Evolutionary conservation across 2,888 invertebrate species (phyloP).

Genomic region (Brachypalpus laphriformis): DNA sequence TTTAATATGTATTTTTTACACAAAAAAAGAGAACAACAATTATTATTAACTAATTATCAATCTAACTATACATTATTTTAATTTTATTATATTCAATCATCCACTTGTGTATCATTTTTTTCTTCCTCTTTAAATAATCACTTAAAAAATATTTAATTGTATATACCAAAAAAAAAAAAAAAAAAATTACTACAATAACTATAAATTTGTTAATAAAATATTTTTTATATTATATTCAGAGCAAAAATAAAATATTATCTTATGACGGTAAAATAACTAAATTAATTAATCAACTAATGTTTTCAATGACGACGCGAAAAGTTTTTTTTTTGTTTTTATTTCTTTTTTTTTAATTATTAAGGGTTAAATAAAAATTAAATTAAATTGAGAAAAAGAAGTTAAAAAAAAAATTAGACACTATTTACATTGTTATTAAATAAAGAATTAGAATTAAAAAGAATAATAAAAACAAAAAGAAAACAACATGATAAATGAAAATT

Average conservation of each 20-base stretch:
- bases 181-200: constrained; percentile 70
- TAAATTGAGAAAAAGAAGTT: constrained; percentile 79
- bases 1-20: constrained; percentile 74
- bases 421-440: constrained; percentile 77
- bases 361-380: constrained; percentile 63
- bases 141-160: constrained; percentile 67
- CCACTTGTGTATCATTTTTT: constrained; percentile 57
- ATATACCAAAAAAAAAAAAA: constrained; percentile 73
- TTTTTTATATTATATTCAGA: constrained; percentile 72
- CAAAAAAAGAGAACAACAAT: constrained; percentile 75
- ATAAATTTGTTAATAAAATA: constrained; percentile 74
- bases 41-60: constrained; percentile 74
- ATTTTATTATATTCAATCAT: constrained; percentile 59
- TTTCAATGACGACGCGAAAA: constrained; percentile 58
- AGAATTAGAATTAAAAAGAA: constrained; percentile 20
- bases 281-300: constrained; percentile 58
- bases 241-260: constrained; percentile 36
- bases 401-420: constrained; percentile 76
- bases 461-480: constrained; percentile 51
- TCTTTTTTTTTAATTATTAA: constrained; percentile 50
- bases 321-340: constrained; percentile 48
- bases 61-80: constrained; percentile 68
- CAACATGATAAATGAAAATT: constrained; percentile 45
- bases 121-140: constrained; percentile 56
- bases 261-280: constrained; percentile 58